Conservation (phyloP, 2,113 vertebrate genomes). For the Psettodes erumei region DNA sequence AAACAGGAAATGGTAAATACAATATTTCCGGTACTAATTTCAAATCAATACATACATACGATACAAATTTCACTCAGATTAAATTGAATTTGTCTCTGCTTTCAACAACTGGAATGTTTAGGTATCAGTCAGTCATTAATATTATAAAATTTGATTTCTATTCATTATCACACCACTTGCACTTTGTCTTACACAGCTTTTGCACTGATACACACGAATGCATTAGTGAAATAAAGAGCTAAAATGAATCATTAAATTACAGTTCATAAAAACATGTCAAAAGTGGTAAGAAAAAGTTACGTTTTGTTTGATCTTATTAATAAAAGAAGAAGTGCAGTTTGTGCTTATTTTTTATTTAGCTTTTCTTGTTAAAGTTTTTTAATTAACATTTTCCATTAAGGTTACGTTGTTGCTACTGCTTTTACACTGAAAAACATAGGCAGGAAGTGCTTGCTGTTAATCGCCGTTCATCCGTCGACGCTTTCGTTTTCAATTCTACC, state of each 20-base stretch:
- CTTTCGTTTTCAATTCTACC: constrained; percentile 63
- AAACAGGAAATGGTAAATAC: not conserved
- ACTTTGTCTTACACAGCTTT: too few species aligned
- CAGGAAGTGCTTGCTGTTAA: constrained; percentile 9
- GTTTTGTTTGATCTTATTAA: too few species aligned
- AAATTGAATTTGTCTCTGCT: not conserved
- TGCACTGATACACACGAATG: too few species aligned
- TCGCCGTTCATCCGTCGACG: fast-evolving
- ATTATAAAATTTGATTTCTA: not conserved
- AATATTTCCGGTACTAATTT: not conserved
- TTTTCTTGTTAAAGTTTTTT: too few species aligned
- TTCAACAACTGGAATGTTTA: not conserved
- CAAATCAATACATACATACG: too few species aligned
- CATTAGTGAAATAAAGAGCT: too few species aligned
- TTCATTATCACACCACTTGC: too few species aligned
- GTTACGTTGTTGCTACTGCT: not conserved
- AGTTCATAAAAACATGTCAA: too few species aligned
- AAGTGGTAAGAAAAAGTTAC: too few species aligned
- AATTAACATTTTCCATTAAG: not conserved
- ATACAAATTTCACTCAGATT: not conserved
- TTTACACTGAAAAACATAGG: constrained; percentile 45
- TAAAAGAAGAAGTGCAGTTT: too few species aligned
- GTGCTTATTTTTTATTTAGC: too few species aligned
- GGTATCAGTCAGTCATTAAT: not conserved
- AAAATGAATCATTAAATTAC: too few species aligned